Evolutionary conservation across 2,797 vertebrate species (phyloP), one percentile per base, ranked within the genome.

Genomic region (Sarcoramphus papa): DNA sequence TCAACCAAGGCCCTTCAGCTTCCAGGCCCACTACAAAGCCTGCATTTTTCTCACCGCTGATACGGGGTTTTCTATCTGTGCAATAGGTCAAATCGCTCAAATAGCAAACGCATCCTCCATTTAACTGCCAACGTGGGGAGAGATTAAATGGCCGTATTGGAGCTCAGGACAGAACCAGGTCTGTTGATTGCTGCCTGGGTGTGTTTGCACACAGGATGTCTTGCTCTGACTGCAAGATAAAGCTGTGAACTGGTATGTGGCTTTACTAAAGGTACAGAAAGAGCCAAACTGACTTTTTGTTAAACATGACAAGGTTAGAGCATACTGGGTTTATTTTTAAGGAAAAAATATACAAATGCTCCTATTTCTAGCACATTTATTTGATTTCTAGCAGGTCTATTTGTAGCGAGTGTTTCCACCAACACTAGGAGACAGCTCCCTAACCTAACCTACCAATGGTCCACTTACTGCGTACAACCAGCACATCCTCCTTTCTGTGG

Each of bases 81-180:
- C 48, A 47, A 17, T 4, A 56, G 22, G 40, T 50, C 20, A n/a
- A 56, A 48, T 21, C 67, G 35, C 54, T 79, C 22, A 12, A 31
- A 31, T 2, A 31, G n/a, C 15, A 81, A 75, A 60, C 0, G 1
- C 14, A 17, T 48, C 20, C 33, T 82, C n/a, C 47, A 6, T 13
- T 59, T 15, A 37, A 33, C 14, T 8, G 15, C 23, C 24, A 51
- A 4, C 0, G 0, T 4, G 10, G 41, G 33, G 23, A 60, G 60
- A 83, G 62, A 13, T 28, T 47, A 59, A 53, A 72, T 23, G 37
- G 37, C 19, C 7, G 3, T 11, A 10, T 4, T 20, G 21, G 48
- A 80, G 64, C 59, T 67, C 47, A 59, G 87, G 81, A 53, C 15
- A 79, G 73, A 75, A 11, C 3, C 31, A 41, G 31, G 9, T 47